Percentiles rank a stretch among this genome's conserved stretches.
phyloP scores from a whole-genome alignment of 2,888 invertebrate species.

The Sesia apiformis region DNA sequence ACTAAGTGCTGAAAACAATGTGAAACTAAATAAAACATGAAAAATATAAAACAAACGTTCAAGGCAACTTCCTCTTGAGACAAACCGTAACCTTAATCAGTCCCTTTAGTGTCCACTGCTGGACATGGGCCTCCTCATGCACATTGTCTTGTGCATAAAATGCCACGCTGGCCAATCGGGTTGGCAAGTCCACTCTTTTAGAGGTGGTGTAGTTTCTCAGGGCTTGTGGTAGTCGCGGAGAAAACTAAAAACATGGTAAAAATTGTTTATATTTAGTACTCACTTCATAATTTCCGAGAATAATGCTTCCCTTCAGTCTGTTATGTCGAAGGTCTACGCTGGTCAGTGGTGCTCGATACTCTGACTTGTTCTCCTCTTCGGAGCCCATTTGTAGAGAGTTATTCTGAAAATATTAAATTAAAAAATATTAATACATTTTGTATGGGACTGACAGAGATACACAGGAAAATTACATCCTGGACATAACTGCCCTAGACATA shows the following conservation, averaged over 20 bases:
- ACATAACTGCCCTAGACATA: too few relatives aligned
- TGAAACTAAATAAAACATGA: neutral
- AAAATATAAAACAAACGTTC: neutral
- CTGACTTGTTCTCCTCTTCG: constrained; percentile 47
- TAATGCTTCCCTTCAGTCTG: constrained; percentile 86
- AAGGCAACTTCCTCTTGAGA: neutral
- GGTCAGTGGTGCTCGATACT: constrained; percentile 73
- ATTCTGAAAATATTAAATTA: constrained; percentile 25
- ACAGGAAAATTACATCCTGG: too few relatives aligned
- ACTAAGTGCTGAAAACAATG: constrained; percentile 79
- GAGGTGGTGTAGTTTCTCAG: too few relatives aligned
- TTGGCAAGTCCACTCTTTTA: too few relatives aligned
- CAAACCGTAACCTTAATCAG: neutral
- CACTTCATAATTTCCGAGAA: constrained; percentile 90
- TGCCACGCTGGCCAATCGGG: too few relatives aligned
- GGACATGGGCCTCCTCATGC: too few relatives aligned
- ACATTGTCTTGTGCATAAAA: too few relatives aligned
- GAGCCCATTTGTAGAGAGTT: constrained; percentile 42
- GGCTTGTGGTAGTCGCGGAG: neutral
- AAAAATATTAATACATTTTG: too few relatives aligned
- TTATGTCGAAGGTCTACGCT: constrained; percentile 86
- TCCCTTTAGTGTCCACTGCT: too few relatives aligned
- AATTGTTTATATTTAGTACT: constrained; percentile 25
- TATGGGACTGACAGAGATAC: too few relatives aligned
- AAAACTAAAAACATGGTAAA: neutral